These are phyloP conservation scores for Phataginus tetradactyla DNA, from an alignment of 2,797 vertebrate species.

Conservation along the genomic window DNA sequence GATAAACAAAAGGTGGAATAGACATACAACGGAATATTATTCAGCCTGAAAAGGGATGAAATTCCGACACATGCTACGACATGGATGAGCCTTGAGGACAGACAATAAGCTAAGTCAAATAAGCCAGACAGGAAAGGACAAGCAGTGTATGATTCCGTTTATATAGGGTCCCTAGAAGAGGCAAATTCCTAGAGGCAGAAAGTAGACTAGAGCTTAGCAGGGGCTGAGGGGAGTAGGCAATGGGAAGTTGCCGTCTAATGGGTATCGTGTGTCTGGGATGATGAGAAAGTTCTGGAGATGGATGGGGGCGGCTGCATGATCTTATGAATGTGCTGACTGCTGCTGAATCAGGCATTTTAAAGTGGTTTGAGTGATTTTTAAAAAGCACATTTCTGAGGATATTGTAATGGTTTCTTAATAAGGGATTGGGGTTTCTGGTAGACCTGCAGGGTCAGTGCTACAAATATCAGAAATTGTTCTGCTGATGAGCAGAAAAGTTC, in stretches of 20 bases:
- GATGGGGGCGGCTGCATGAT: neutral
- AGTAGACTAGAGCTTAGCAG: neutral
- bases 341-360: neutral
- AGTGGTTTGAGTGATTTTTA: neutral
- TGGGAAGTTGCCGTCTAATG: neutral
- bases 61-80: neutral
- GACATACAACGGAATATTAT: no score
- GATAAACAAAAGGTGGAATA: neutral
- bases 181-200: neutral
- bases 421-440: neutral
- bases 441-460: neutral
- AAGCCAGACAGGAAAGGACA: neutral
- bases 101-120: neutral
- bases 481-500: neutral
- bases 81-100: neutral
- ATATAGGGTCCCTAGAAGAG: neutral
- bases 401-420: neutral
- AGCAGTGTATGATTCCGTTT: neutral
- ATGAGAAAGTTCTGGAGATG: neutral
- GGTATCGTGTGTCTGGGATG: neutral
- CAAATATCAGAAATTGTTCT: neutral
- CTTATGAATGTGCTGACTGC: neutral
- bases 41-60: neutral
- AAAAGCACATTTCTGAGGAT: neutral
- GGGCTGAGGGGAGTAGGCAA: neutral